phyloP scores from a whole-genome alignment of 2,797 vertebrate genomes.

The Odontamblyopus lacepedii region DNA sequence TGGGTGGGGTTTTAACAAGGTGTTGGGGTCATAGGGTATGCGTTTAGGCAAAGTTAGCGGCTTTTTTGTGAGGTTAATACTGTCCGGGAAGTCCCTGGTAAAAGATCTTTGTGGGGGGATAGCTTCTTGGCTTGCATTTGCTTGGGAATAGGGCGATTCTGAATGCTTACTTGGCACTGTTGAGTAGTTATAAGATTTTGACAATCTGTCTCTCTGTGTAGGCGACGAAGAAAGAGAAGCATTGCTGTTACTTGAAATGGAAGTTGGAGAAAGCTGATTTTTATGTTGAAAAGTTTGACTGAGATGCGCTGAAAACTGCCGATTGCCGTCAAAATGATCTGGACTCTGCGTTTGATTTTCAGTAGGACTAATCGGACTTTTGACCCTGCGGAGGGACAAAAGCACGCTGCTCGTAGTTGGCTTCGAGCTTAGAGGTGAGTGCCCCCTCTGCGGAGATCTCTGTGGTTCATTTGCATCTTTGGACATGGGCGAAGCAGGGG shows the following conservation, averaged over 20 bases:
- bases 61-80: constrained; percentile 27
- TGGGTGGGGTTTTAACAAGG: constrained; percentile 32
- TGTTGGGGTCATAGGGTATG: constrained; percentile 30
- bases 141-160: constrained; percentile 21
- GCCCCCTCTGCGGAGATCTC: constrained; percentile 41
- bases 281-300: constrained; percentile 38
- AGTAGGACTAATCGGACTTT: constrained; percentile 34
- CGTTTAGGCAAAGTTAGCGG: constrained; percentile 24
- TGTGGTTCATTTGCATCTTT: constrained; percentile 43
- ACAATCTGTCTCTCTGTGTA: constrained; percentile 34
- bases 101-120: constrained; percentile 32
- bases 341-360: constrained; percentile 26
- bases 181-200: constrained; percentile 38
- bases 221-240: constrained; percentile 21
- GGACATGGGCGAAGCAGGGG: constrained; percentile 36
- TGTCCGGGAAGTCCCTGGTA: constrained; percentile 23
- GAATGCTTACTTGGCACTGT: constrained; percentile 30
- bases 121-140: constrained; percentile 22
- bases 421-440: constrained; percentile 63
- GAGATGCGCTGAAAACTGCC: constrained; percentile 26
- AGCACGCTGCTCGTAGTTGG: constrained; percentile 77
- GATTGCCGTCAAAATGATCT: constrained; percentile 27
- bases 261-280: constrained; percentile 40
- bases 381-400: constrained; percentile 69
- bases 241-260: constrained; percentile 37